Evolutionary conservation across 2,113 vertebrate genomes (phyloP), one percentile per base, ranked within the genome.

Genomic region (Callithrix jacchus): DNA sequence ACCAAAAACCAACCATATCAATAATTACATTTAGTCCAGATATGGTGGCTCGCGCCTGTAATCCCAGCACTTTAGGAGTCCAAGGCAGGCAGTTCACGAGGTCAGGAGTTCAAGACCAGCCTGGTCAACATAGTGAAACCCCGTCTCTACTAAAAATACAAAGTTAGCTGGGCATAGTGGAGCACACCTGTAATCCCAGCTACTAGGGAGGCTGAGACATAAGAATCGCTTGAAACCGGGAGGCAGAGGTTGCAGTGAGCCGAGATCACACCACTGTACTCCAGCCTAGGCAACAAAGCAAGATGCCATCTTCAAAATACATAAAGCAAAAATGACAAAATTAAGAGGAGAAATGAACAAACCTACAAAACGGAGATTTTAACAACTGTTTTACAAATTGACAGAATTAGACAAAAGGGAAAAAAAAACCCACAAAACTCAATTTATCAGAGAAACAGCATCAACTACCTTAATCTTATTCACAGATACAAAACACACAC

Each of bases 301-400:
- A 61, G 58, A 27, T 1, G 9, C 58, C 9, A 84, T 84, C 32
- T 80, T 80, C 71, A 84, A 94, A 92, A 92, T 42, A 89, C 89
- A 88, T 42, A 18, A 87, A 61, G 42, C 27, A 90, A 94, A 70
- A 92, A 11, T 40, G 32, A 61, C 5, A 82, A 30, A 82, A 87
- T 91, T 94, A 94, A 83, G 88, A 32, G 32, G 21, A 91, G 35
- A 73, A 96, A 96, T 1, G 79, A 79, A 85, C 25, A 94, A 88
- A 88, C 27, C 35, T 35, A 91, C 12, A 83, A 70, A 21, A 73
- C 42, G 70, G 49, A 87, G 49, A 71, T n/a, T 74, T 87, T 73
- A 66, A 81, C n/a, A 94, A 11, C 52, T 66, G n/a, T 79, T 52
- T 92, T 85, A 8, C 61, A 40, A 94, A 45, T 0, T 64, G n/a